Evolutionary conservation across 2,113 vertebrate species (phyloP).

Genomic region (Takifugu flavidus): DNA sequence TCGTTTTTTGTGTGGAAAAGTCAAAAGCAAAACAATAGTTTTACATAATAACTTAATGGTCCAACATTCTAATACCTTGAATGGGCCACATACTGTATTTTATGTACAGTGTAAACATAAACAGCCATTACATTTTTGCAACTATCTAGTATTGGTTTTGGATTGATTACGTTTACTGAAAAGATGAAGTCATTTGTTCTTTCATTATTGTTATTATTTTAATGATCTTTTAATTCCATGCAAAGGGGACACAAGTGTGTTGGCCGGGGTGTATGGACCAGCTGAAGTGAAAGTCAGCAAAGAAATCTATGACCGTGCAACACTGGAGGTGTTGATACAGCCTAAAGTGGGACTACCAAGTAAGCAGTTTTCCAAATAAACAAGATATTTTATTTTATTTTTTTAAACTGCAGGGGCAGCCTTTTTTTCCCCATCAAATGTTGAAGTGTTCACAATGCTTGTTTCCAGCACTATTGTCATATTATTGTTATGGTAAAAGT

Average conservation of each 20-base stretch:
- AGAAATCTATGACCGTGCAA: conserved; percentile 88
- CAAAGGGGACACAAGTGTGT: conserved; percentile 85
- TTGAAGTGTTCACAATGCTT: too few species aligned
- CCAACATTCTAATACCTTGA: too few species aligned
- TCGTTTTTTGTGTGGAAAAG: too few species aligned
- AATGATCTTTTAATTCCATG: conserved; percentile 5
- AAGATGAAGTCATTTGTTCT: background rate
- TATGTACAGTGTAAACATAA: too few species aligned
- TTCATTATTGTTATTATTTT: background rate
- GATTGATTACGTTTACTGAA: background rate
- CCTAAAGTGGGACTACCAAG: conserved; percentile 88
- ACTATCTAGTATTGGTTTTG: too few species aligned
- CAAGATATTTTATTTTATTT: background rate
- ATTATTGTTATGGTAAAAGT: background rate
- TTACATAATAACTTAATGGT: too few species aligned
- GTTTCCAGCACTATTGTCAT: background rate
- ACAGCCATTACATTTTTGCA: too few species aligned
- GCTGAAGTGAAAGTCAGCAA: conserved; percentile 88
- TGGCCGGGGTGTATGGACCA: conserved; percentile 87
- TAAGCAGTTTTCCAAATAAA: conserved; percentile 38
- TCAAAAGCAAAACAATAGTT: too few species aligned
- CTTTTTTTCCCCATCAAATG: too few species aligned
- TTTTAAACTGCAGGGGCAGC: background rate
- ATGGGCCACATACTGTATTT: too few species aligned
- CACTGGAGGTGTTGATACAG: conserved; percentile 86